These are phyloP conservation scores for Aphelocoma californica DNA, from an alignment of 2,797 vertebrate genomes.

Conservation along the genomic window DNA sequence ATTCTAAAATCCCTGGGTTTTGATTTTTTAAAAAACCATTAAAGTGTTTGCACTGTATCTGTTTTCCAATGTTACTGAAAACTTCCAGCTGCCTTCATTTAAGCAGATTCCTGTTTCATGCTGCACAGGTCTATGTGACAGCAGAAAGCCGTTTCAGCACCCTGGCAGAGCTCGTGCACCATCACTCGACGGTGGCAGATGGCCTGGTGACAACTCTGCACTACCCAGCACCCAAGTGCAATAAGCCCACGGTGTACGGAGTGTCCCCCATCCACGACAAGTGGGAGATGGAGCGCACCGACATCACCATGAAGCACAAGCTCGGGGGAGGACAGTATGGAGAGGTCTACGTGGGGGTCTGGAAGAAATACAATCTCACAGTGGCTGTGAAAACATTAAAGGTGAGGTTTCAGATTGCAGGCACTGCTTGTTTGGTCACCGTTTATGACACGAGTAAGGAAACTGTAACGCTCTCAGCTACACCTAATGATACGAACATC, in stretches of 20 bases:
- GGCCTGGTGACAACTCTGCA: constrained; percentile 97
- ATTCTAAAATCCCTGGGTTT: not conserved
- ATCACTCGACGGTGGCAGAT: constrained; percentile 97
- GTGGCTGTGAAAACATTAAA: constrained; percentile 98
- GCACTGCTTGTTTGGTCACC: not conserved
- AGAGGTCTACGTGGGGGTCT: constrained; percentile 96
- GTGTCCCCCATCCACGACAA: constrained; percentile 99
- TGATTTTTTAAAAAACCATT: not conserved
- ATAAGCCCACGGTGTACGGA: constrained; percentile 98
- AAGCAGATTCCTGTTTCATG: not conserved
- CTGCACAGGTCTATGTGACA: constrained; percentile 91
- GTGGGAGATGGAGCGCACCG: constrained; percentile 99
- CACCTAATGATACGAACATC: not conserved
- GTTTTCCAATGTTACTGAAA: not conserved
- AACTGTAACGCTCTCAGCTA: not conserved
- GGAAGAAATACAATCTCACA: constrained; percentile 98
- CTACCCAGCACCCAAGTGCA: constrained; percentile 98
- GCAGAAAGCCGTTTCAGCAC: constrained; percentile 97
- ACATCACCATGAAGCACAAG: constrained; percentile 99
- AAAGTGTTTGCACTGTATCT: not conserved
- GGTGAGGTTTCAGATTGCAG: constrained; percentile 72
- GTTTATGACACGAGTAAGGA: not conserved
- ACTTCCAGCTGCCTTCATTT: not conserved
- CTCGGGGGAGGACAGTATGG: constrained; percentile 98
- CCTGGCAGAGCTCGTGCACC: constrained; percentile 95